phyloP scores from a whole-genome alignment of 2,113 vertebrate species.

The Noctilio leporinus region DNA sequence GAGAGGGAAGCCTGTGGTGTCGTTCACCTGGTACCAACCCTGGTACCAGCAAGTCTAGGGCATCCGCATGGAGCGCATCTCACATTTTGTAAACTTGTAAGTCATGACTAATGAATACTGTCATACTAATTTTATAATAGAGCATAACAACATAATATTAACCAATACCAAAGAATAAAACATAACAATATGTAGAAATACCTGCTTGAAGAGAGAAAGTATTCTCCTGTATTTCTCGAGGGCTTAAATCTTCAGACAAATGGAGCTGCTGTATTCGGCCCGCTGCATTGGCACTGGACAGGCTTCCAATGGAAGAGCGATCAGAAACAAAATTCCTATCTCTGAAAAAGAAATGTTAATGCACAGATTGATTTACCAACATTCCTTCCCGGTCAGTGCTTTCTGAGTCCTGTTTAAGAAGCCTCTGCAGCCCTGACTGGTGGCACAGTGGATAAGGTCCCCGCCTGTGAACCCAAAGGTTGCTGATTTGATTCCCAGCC shows the following conservation, averaged over 20 bases:
- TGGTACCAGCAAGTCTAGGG: neutral
- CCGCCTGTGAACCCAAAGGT: too few species aligned
- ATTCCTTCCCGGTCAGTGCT: neutral
- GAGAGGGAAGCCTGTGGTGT: neutral
- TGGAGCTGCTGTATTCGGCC: constrained; percentile 80
- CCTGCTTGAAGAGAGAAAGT: constrained; percentile 85
- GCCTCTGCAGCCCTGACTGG: too few species aligned
- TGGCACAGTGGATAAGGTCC: too few species aligned
- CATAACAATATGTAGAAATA: constrained; percentile 42
- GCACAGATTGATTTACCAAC: neutral
- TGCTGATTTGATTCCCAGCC: too few species aligned
- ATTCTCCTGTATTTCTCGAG: constrained; percentile 84
- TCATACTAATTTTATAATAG: neutral
- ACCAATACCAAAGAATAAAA: neutral
- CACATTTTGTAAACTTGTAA: neutral
- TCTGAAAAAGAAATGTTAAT: constrained; percentile 67
- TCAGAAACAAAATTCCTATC: constrained; percentile 85
- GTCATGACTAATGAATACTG: neutral
- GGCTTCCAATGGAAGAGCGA: constrained; percentile 80
- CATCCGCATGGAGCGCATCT: neutral
- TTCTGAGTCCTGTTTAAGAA: neutral
- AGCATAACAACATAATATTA: neutral
- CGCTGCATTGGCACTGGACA: constrained; percentile 85
- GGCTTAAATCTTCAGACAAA: constrained; percentile 80
- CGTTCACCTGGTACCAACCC: neutral